These are phyloP conservation scores for Cerastis rubricosa DNA, from an alignment of 2,888 invertebrate species.

Conservation along the genomic window DNA sequence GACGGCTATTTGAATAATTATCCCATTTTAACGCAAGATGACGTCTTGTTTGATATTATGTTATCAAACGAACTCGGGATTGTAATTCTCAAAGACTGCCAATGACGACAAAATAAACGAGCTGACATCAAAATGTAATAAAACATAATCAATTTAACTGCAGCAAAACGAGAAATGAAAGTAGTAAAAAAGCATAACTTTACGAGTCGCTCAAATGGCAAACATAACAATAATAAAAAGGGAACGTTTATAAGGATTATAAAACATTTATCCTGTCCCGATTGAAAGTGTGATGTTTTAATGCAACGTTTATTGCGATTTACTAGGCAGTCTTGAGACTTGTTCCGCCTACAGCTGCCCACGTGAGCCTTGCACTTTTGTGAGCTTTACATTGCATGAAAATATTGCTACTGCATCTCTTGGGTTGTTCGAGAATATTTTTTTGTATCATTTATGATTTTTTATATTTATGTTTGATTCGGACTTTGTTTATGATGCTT, in stretches of 20 bases:
- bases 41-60: conserved; percentile 6
- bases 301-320: conserved; percentile 82
- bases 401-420: conserved; percentile 57
- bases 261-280: conserved; percentile 75
- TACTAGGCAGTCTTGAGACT: conserved; percentile 75
- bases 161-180: conserved; percentile 2
- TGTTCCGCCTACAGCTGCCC: conserved; percentile 80
- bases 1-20: conserved; percentile 28
- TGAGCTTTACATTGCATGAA: conserved; percentile 41
- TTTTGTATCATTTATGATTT: conserved; percentile 13
- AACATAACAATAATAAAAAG: conserved; percentile 58
- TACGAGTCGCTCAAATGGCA: conserved; percentile 9
- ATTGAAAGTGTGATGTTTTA: conserved; percentile 76
- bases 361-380: conserved; percentile 69
- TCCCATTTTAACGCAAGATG: conserved; percentile 16
- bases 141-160: not conserved
- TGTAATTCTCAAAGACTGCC: not conserved
- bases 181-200: conserved; percentile 9
- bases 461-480: conserved; percentile 13
- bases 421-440: not conserved
- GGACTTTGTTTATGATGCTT: conserved; percentile 7
- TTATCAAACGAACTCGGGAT: not conserved
- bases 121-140: not conserved
- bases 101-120: not conserved
- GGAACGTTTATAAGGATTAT: conserved; percentile 71